A percentile compares a stretch with the other conserved stretches of the same genome.
Evolutionary conservation across 2,888 invertebrate species (phyloP).

Genomic region (Leucoptera coffeella): DNA sequence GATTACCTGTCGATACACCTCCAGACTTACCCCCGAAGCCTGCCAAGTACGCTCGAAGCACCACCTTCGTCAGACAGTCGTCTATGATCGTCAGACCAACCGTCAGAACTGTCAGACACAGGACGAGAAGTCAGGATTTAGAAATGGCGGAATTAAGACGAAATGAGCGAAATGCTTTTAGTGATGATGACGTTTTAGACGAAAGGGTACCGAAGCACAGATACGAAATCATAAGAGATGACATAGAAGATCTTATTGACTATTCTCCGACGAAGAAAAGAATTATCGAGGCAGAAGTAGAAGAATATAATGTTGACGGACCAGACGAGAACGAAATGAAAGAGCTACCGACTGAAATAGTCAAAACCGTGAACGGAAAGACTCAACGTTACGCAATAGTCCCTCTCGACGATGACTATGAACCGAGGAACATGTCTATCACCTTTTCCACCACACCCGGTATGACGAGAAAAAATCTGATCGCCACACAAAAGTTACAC

Average conservation of each 20-base stretch:
- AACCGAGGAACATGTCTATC: slow-evolving; percentile 18
- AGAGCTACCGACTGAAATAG: slow-evolving; percentile 52
- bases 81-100: slow-evolving; percentile 48
- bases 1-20: slow-evolving; percentile 30
- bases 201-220: slow-evolving; percentile 29
- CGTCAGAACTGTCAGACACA: slow-evolving; percentile 20
- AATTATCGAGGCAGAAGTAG: slow-evolving; percentile 33
- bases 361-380: slow-evolving; percentile 61
- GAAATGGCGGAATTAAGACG: slow-evolving; percentile 41
- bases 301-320: slow-evolving; percentile 50
- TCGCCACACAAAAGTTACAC: slow-evolving; percentile 71
- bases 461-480: slow-evolving; percentile 55
- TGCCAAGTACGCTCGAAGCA: slow-evolving; percentile 20
- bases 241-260: slow-evolving; percentile 27
- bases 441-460: slow-evolving; percentile 34
- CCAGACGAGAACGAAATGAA: slow-evolving; percentile 46
- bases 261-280: slow-evolving; percentile 45
- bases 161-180: slow-evolving; percentile 23
- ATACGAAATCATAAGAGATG: slow-evolving; percentile 52
- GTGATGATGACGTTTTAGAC: slow-evolving; percentile 27
- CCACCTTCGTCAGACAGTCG: slow-evolving; percentile 29
- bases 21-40: slow-evolving; percentile 42
- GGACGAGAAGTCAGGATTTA: slow-evolving; percentile 33
- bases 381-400: slow-evolving; percentile 53
- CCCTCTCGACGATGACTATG: slow-evolving; percentile 45